Base-by-base conservation (phyloP, 2,888 invertebrate genomes). In the Dolichomitus sp. region DNA sequence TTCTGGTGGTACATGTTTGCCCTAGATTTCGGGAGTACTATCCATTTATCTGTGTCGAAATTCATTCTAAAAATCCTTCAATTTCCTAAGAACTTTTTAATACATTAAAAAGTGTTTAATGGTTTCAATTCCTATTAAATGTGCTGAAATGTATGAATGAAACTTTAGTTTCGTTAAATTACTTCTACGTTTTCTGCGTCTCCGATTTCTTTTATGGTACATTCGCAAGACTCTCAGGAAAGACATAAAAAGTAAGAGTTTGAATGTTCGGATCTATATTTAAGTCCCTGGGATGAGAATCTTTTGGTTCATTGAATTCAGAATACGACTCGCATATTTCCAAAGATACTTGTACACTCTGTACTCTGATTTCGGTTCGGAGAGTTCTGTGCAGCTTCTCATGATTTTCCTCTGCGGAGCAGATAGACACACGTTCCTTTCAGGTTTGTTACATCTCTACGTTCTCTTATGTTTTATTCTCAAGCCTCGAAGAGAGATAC, bases 401-500 rank as follows among this genome's bases (percentile, higher is more conserved):
- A 4, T 23, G 23, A 52, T 23, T 23, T 0, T 23, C 23, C 23
- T 23, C 12, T 5, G n/a, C 11, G 30, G 27, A 61, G 17, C 11
- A 19, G n/a, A 6, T 14, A 57, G 1, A 30, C n/a, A n/a, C 19
- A 17, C 48, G 48, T 52, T 19, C 7, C 2, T 52, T 19, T 23
- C 11, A 52, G 23, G 9, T 52, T 52, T 52, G 9, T 52, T 23
- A 6, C 6, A 17, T 37, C 17, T 61, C 40, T 19, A 14, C 33
- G 3, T 11, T 42, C n/a, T 23, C 63, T 63, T 42, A 11, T 23
- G 37, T 37, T 69, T 69, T 23, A 37, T 69, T 33, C 19, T 23
- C 23, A 3, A n/a, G 19, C 7, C 2, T 4, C 0, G 17, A 19
- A 52, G n/a, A 40, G 27, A 48, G 23, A 57, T 50, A 48, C 19